phyloP scores from a whole-genome alignment of 2,888 invertebrate species.

The Camptogramma bilineatum region DNA sequence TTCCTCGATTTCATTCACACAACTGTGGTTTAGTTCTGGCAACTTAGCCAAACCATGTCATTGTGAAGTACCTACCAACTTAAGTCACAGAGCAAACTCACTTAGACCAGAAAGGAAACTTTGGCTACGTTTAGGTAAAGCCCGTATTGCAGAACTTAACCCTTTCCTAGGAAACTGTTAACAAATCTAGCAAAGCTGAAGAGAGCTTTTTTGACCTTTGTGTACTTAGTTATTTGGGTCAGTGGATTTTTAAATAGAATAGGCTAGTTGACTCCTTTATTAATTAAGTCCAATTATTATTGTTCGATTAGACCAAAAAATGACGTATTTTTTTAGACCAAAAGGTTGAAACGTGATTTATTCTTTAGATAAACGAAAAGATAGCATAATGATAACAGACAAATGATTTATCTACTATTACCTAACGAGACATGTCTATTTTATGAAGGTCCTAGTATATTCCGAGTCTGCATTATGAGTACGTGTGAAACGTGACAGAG shows the following conservation, averaged over 20 bases:
- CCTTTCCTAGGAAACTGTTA: too few relatives aligned
- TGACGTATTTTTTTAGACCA: not conserved
- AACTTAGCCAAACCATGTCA: slow-evolving; percentile 32
- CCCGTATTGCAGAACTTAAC: not conserved
- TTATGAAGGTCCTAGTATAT: not conserved
- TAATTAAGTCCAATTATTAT: too few relatives aligned
- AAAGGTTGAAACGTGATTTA: not conserved
- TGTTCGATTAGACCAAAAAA: too few relatives aligned
- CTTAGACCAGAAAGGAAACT: slow-evolving; percentile 15
- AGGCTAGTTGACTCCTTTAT: too few relatives aligned
- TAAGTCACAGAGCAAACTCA: slow-evolving; percentile 15
- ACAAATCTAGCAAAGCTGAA: too few relatives aligned
- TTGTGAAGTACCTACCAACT: slow-evolving; percentile 31
- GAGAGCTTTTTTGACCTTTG: too few relatives aligned
- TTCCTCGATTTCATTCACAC: slow-evolving; percentile 35
- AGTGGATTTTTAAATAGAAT: too few relatives aligned
- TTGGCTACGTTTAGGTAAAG: slow-evolving; percentile 1
- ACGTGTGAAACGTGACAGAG: slow-evolving; percentile 21
- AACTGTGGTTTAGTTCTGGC: slow-evolving; percentile 33
- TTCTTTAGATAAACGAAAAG: not conserved
- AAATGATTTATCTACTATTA: not conserved
- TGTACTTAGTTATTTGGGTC: too few relatives aligned
- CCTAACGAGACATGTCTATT: not conserved
- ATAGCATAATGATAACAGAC: not conserved
- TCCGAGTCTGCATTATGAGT: slow-evolving; percentile 15